Evolutionary conservation across 2,113 vertebrate species (phyloP), one percentile per base, ranked within the genome.

Genomic region (Falco punctatus): DNA sequence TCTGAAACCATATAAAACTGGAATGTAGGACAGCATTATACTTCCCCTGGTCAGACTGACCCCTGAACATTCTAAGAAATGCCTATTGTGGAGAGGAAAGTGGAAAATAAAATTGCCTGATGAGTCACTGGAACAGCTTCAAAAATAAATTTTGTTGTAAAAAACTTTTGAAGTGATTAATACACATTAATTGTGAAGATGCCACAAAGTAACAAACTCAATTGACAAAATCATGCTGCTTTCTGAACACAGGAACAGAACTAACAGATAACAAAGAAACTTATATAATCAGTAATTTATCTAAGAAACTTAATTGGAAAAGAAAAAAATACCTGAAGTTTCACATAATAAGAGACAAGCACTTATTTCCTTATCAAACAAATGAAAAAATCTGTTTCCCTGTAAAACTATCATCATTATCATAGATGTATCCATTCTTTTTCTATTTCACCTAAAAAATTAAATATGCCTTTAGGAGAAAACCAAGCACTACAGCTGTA

Each of bases 41-140:
- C 32, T 88, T 91, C 92, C 61, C 20, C 75, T 96, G 96, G 96
- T 97, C 94, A 96, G 73, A 82, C 55, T 97, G 96, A 97, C 93
- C 95, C 35, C 38, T 78, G 77, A 95, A 57, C 59, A 55, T 74
- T 87, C 61, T 75, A 75, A 94, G 78, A 97, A 89, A 95, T 72
- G 81, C 49, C 69, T 81, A 40, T 66, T 91, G 81, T 83, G 64
- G 70, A 94, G 19, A 94, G 75, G 32, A 97, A 89, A 97, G 92
- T 70, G 20, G 57, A 80, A 94, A 52, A 95, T 96, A 90, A 94
- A 95, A 86, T 19, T 82, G 22, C 44, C 66, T 88, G 40, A 55
- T 67, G 91, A 95, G 85, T 94, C 11, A 77, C 4, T 94, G 61
- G 61, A 85, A 90, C 82, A 84, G 54, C 94, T 97, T 92, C 51